Percentiles rank a stretch among this genome's conserved stretches.
Conservation (phyloP, 2,113 vertebrate species). For the Mellivora capensis region DNA sequence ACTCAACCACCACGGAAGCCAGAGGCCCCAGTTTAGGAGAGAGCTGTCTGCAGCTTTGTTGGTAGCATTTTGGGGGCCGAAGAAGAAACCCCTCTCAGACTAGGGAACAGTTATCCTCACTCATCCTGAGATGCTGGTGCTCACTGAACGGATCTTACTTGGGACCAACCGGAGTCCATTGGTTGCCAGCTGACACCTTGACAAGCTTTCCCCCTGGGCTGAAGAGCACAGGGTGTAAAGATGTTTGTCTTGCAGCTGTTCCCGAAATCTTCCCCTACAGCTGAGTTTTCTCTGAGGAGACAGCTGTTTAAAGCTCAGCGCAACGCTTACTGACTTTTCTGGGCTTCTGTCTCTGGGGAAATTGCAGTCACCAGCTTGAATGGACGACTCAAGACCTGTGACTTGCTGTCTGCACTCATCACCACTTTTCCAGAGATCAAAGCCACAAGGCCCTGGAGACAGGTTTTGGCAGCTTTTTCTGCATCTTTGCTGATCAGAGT, state of each 20-base stretch:
- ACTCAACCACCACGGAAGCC: neutral
- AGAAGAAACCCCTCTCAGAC: neutral
- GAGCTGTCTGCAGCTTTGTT: neutral
- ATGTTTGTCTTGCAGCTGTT: conserved; percentile 31
- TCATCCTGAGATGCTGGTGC: conserved; percentile 28
- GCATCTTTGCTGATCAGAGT: conserved; percentile 69
- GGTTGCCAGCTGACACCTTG: neutral
- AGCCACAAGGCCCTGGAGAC: conserved; percentile 51
- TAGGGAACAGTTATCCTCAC: neutral
- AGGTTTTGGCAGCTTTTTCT: conserved; percentile 74
- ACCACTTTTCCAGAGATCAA: conserved; percentile 76
- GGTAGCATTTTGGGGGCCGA: neutral
- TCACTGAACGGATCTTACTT: neutral
- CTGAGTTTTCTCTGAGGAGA: conserved; percentile 58
- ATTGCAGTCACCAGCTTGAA: conserved; percentile 45
- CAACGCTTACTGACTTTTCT: conserved; percentile 54
- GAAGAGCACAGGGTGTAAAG: neutral
- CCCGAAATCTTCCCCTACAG: neutral
- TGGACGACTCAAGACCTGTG: conserved; percentile 48
- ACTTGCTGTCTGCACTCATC: conserved; percentile 68
- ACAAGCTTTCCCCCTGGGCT: neutral
- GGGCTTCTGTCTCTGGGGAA: conserved; percentile 59
- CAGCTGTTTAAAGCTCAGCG: conserved; percentile 30
- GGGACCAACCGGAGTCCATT: conserved; percentile 45
- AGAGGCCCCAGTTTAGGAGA: neutral